Percentiles rank a stretch among this genome's conserved stretches.
phyloP scores from a whole-genome alignment of 1,140 invertebrate genomes.

The Drosophila willistoni region DNA sequence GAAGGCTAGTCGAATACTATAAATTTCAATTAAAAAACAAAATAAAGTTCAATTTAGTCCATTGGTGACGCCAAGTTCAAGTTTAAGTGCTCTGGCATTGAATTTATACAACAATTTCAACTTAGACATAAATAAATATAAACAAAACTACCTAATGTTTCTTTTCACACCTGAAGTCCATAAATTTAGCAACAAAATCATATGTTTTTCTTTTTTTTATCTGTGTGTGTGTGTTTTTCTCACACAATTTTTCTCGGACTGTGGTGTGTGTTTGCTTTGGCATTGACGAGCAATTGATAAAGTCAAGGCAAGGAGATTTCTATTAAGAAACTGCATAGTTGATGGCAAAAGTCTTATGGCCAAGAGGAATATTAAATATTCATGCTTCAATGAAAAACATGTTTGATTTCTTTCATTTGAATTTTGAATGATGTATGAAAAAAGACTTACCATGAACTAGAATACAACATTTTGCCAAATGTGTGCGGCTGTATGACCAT shows the following conservation, averaged over 20 bases:
- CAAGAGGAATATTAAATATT: slow-evolving; percentile 13
- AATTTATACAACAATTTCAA: slow-evolving; percentile 30
- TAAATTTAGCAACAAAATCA: slow-evolving; percentile 43
- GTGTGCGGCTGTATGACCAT: slow-evolving; percentile 38
- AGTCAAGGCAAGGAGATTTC: background rate
- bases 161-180: slow-evolving; percentile 61
- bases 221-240: background rate
- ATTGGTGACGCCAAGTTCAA: slow-evolving; percentile 58
- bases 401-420: slow-evolving; percentile 1
- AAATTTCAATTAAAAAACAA: slow-evolving; percentile 40
- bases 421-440: slow-evolving; percentile 18
- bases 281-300: background rate
- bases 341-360: slow-evolving; percentile 13
- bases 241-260: background rate
- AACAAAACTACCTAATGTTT: slow-evolving; percentile 43
- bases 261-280: slow-evolving; percentile 26
- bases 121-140: slow-evolving; percentile 40
- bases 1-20: slow-evolving; percentile 45
- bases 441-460: slow-evolving; percentile 27
- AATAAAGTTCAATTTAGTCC: slow-evolving; percentile 55
- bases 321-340: slow-evolving; percentile 2
- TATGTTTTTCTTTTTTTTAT: slow-evolving; percentile 16
- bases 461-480: slow-evolving; percentile 7
- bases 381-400: slow-evolving; percentile 23
- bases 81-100: slow-evolving; percentile 56